Evolutionary conservation across 2,888 invertebrate species (phyloP), one percentile per base, ranked within the genome.

Genomic region (Synanthedon vespiformis): DNA sequence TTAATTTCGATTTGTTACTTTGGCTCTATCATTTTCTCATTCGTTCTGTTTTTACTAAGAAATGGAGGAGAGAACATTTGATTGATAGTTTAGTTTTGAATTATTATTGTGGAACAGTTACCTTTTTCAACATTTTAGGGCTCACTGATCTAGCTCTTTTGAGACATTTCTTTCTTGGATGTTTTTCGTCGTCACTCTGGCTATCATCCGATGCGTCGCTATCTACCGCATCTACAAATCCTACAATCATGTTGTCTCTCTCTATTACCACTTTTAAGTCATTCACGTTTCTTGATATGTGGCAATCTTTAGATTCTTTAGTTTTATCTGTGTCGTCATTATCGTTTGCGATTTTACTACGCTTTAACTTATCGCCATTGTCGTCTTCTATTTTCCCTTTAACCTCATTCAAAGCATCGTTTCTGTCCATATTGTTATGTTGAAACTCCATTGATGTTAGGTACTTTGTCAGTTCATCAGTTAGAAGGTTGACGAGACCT

Each of bases 181-280:
- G 52, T 14, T 58, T 63, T 11, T 78, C 79, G n/a, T 75, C 74
- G 48, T 80, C 80, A 53, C 76, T 78, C 52, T 67, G 68, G 54
- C 77, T 80, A n/a, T 80, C 78, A 12, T 86, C 85, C 3, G 77
- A 72, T 1, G 69, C 74, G 40, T 85, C 85, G 53, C 81, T 85
- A 40, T 82, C 81, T 3, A 78, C 65, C 3, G 80, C 76, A 56
- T 86, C 87, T 44, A 79, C 69, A 58, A 87, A 86, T 3, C 84
- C 84, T 27, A 86, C 80, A 18, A 85, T 77, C 85, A 86, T 86
- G 60, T 86, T 87, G 58, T 87, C 87, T 55, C 85, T 79, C 67
- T 87, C 85, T 61, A 88, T 86, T 3, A 83, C 77, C 16, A 87
- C 79, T 58, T 80, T 83, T 50, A 81, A 61, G 54, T 81, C 82